phyloP scores from a whole-genome alignment of 2,113 vertebrate species.

The Zosterops borbonicus region DNA sequence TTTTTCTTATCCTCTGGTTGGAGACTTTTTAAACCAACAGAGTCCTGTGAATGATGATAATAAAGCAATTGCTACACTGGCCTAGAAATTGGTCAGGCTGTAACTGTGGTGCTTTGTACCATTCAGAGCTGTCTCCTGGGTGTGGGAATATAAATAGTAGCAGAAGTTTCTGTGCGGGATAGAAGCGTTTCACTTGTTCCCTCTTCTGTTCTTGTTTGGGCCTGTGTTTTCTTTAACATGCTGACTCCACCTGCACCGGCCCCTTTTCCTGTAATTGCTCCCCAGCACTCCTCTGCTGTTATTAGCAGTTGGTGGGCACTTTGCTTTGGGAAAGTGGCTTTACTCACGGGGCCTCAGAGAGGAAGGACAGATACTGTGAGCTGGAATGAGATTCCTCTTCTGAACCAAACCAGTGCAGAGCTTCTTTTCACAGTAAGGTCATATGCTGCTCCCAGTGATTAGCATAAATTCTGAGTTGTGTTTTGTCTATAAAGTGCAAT shows the following conservation, averaged over 20 bases:
- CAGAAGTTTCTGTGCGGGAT: background rate
- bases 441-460: background rate
- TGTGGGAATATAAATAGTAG: background rate
- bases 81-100: background rate
- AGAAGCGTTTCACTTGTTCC: background rate
- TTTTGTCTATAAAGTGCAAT: conserved; percentile 3
- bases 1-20: background rate
- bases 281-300: fast-evolving
- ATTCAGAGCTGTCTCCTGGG: background rate
- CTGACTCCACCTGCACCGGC: background rate
- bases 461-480: background rate
- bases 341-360: background rate
- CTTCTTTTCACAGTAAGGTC: background rate
- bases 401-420: background rate
- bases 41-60: background rate
- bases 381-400: background rate
- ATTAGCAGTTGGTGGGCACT: background rate
- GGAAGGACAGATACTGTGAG: background rate
- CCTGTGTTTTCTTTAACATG: background rate
- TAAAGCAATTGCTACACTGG: background rate
- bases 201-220: background rate
- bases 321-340: background rate
- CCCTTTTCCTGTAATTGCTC: background rate
- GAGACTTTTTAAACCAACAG: background rate
- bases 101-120: background rate